Evolutionary conservation across 2,113 vertebrate genomes (phyloP).

Genomic region (Mormyrus iriodes): DNA sequence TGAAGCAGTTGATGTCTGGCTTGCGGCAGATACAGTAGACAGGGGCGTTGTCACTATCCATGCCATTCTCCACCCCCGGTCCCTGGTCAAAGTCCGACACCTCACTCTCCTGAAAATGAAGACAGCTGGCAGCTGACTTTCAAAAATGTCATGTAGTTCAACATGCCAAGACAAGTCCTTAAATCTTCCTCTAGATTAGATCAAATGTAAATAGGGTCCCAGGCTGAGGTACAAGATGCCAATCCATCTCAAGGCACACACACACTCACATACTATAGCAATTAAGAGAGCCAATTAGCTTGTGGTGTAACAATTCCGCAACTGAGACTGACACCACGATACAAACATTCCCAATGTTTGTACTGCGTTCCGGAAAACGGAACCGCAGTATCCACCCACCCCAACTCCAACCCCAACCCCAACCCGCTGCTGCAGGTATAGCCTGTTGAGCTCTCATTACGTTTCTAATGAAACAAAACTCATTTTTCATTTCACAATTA

Average conservation of each 20-base stretch:
- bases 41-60: slow-evolving; percentile 59
- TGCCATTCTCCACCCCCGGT: slow-evolving; percentile 44
- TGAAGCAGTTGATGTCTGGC: slow-evolving; percentile 86
- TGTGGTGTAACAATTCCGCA: no score
- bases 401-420: not conserved
- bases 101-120: slow-evolving; percentile 48
- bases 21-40: slow-evolving; percentile 81
- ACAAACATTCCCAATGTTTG: not conserved
- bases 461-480: no score
- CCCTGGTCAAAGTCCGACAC: slow-evolving; percentile 50
- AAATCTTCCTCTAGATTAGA: no score
- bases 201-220: no score
- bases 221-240: not conserved
- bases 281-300: not conserved
- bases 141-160: no score
- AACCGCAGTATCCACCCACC: not conserved
- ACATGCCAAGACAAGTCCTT: no score
- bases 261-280: not conserved
- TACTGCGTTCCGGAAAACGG: not conserved
- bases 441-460: not conserved
- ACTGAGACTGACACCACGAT: no score
- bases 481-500: not conserved
- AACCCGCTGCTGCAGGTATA: not conserved
- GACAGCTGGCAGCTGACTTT: not conserved
- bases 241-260: not conserved